These are phyloP conservation scores for Stomatorhinus ivindoensis DNA, from an alignment of 2,113 vertebrate species.

Conservation along the genomic window DNA sequence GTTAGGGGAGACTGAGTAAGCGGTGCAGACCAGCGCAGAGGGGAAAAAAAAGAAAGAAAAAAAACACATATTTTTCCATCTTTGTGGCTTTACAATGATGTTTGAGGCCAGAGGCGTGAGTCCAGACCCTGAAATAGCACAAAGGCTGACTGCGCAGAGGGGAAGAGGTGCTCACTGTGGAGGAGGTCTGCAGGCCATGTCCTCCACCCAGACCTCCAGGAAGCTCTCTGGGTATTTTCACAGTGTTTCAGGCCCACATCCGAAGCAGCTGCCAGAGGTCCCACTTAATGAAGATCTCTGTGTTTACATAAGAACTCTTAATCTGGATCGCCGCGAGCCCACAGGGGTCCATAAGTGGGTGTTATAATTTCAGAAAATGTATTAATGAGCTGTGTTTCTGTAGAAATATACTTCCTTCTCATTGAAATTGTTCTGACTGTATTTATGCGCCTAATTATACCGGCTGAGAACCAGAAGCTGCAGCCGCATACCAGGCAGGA, in stretches of 20 bases:
- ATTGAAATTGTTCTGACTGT: background rate
- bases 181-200: background rate
- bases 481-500: background rate
- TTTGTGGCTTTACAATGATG: background rate
- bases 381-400: background rate
- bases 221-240: background rate
- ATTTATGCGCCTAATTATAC: background rate
- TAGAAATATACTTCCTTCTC: background rate
- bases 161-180: background rate
- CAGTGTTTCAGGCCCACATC: background rate
- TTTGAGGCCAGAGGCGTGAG: background rate
- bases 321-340: background rate
- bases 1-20: constrained; percentile 45
- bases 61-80: constrained; percentile 15
- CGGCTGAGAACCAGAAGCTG: background rate
- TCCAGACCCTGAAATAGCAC: background rate
- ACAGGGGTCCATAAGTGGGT: background rate
- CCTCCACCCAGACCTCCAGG: background rate
- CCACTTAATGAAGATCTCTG: background rate
- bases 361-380: background rate
- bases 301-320: background rate
- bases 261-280: background rate
- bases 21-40: constrained; percentile 25
- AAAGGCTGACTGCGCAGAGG: background rate
- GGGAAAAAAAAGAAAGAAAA: constrained; percentile 23